Evolutionary conservation across 64 coral and sea anemone genomes (phyloP), one percentile per base, ranked within the genome.

Genomic region (Actinia equina): DNA sequence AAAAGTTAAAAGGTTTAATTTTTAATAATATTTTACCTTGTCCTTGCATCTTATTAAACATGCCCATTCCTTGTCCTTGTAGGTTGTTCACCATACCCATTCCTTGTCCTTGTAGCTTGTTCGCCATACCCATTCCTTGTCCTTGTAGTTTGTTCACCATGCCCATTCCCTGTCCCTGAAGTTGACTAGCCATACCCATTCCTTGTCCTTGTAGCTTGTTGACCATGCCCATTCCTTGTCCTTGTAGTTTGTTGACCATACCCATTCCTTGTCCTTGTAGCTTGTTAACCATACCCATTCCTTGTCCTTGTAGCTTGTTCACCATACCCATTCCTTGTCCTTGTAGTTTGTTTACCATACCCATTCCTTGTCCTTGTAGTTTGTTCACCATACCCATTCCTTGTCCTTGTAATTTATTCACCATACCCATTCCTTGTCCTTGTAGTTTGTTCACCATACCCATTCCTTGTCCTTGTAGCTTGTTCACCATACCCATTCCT

Each of bases 401-500:
- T 82, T 98, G 92, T 12, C 95, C 92, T 92, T 98, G 95, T 42
- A 94, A 71, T 5, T 92, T 71, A 17, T 87, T 89, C 5, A 83
- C 83, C 92, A 92, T 87, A 53, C 77, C 90, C 84, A 91, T 59
- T 2, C 95, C 95, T 78, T 89, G 77, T 5, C 94, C 87, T 83
- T 95, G 94, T 20, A 95, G 49, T 5, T 92, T 71, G 22, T 87
- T 89, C 5, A 86, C 83, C 92, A 92, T 87, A 53, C 77, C 89
- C 62, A 91, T 59, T 56, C 94, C 94, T 92, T 95, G 90, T 19
- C 94, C 94, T 86, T 95, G 89, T 42, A 95, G 17, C 54, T 92
- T 76, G 71, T 95, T 92, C 16, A 92, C 83, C 18, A 87, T 71
- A 42, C 55, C 81, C 91, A 92, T 92, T 6, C 86, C 86, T 88